phyloP scores from a whole-genome alignment of 2,797 vertebrate genomes.

The Brachyalestes nurse region DNA sequence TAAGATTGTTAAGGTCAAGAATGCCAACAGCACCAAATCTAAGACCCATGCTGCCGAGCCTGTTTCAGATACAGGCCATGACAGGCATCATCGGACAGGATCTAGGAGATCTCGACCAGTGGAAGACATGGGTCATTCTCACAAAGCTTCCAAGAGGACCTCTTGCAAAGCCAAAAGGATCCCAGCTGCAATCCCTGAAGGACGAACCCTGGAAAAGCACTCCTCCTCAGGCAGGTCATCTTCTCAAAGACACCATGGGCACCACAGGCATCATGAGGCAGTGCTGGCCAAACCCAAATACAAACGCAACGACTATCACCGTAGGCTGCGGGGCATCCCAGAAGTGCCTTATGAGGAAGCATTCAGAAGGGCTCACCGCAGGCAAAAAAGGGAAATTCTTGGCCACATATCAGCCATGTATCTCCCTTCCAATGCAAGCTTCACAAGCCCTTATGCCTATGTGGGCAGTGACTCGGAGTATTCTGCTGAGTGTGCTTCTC shows the following conservation, averaged over 20 bases:
- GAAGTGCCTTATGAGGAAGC: constrained; percentile 85
- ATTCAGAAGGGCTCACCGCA: constrained; percentile 73
- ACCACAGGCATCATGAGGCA: constrained; percentile 75
- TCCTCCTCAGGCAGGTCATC: constrained; percentile 52
- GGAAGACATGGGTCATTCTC: constrained; percentile 75
- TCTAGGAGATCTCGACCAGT: constrained; percentile 78
- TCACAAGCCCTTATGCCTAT: constrained; percentile 79
- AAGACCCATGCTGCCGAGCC: constrained; percentile 45
- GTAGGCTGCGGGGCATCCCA: constrained; percentile 77
- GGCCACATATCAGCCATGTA: constrained; percentile 62
- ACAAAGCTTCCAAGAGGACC: constrained; percentile 78
- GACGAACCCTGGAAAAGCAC: constrained; percentile 62
- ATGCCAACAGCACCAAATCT: constrained; percentile 60
- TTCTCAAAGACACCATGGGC: constrained; percentile 64
- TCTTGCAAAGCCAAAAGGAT: constrained; percentile 73
- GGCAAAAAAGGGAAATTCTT: constrained; percentile 75
- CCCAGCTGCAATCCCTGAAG: constrained; percentile 71
- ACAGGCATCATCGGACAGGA: constrained; percentile 69
- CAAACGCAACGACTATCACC: constrained; percentile 85
- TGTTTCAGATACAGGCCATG: constrained; percentile 67
- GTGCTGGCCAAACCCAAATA: constrained; percentile 86
- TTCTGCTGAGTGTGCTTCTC: constrained; percentile 91
- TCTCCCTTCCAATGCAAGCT: constrained; percentile 62
- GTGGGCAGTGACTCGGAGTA: constrained; percentile 92
- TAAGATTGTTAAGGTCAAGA: constrained; percentile 76